phyloP scores from a whole-genome alignment of 2,797 vertebrate genomes.

The Silurus aristotelis region DNA sequence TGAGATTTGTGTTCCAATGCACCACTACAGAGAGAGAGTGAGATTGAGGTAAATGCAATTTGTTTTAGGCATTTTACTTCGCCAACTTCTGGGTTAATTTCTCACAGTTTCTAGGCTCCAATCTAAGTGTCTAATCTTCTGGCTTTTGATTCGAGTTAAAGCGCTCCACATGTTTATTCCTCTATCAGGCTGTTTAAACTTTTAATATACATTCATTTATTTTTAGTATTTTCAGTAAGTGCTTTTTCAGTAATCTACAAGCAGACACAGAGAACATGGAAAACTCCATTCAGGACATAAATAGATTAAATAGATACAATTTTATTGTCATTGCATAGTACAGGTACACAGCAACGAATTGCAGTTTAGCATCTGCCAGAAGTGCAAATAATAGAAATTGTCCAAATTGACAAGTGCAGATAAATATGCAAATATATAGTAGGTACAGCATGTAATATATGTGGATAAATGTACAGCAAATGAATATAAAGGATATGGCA shows the following conservation, averaged over 20 bases:
- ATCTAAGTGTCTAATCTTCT: not conserved
- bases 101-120: not conserved
- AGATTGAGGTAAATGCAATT: not conserved
- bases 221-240: not conserved
- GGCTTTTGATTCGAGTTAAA: not conserved
- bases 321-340: too few relatives aligned
- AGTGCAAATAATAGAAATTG: too few relatives aligned
- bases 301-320: not conserved
- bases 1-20: too few relatives aligned
- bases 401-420: too few relatives aligned
- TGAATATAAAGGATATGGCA: too few relatives aligned
- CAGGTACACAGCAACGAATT: too few relatives aligned
- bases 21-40: not conserved
- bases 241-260: not conserved
- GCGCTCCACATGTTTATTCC: not conserved
- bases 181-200: not conserved
- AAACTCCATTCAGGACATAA: not conserved
- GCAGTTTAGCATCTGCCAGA: too few relatives aligned
- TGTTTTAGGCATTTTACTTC: not conserved
- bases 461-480: too few relatives aligned
- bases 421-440: too few relatives aligned
- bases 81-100: not conserved
- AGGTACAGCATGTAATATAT: too few relatives aligned
- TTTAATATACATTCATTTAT: not conserved
- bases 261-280: not conserved